Evolutionary conservation across 1,140 invertebrate species (phyloP).

Genomic region (Trinorchestia longiramus): DNA sequence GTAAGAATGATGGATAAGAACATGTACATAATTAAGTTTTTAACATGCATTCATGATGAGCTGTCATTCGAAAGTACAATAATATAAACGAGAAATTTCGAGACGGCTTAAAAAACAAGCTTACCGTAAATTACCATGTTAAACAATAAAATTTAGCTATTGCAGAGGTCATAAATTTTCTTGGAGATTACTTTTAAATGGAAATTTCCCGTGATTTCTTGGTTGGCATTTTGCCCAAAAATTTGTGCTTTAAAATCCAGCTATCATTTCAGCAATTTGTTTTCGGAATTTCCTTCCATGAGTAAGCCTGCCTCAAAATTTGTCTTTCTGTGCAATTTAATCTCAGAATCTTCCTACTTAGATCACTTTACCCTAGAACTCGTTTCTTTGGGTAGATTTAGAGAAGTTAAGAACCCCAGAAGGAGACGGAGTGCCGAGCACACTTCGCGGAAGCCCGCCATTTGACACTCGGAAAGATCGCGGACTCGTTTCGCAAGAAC

Average conservation of each 20-base stretch:
- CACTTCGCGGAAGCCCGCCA: not conserved
- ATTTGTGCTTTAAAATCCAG: too few species aligned
- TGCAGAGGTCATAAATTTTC: not conserved
- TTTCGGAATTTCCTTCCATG: not conserved
- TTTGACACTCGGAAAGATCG: not conserved
- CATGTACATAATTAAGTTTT: not conserved
- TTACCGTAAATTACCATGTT: not conserved
- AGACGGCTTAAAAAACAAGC: not conserved
- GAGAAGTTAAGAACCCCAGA: not conserved
- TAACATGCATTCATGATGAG: not conserved
- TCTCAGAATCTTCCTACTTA: not conserved
- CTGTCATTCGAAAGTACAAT: not conserved
- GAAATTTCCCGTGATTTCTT: not conserved
- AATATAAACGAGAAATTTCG: not conserved
- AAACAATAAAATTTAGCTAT: not conserved
- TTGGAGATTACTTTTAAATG: not conserved
- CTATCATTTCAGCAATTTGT: not conserved
- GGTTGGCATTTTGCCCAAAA: not conserved
- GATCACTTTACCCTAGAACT: not conserved
- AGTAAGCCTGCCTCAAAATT: not conserved
- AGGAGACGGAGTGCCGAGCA: not conserved
- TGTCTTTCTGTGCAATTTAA: not conserved
- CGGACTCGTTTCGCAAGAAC: not conserved
- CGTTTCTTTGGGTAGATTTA: not conserved
- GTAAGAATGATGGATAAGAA: not conserved